Evolutionary conservation across 2,113 vertebrate genomes (phyloP), one percentile per base, ranked within the genome.

Genomic region (Salvelinus sp.): DNA sequence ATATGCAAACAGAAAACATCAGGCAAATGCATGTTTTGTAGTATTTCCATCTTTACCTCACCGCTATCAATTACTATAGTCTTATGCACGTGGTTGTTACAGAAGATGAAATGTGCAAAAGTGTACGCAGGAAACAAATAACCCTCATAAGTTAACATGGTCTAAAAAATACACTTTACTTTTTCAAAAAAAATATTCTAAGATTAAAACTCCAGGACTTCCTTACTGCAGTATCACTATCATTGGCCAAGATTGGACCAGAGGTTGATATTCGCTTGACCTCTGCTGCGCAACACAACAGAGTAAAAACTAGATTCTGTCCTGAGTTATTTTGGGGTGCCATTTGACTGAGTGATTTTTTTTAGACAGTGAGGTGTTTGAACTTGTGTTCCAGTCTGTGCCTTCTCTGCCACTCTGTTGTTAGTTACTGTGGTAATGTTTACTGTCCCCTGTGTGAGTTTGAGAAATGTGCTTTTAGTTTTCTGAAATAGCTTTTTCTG

Each of bases 291-390:
- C 38, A 10, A 44, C 38, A 10, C 38, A 62, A 62, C 50, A 50
- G 44, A 57, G 58, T 13, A 65, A 69, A 1, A 66, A 70, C 5
- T 23, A 3, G 50, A 13, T 18, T 18, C 48, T 50, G 48, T 50
- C 10, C 20, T 44, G 6, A 38, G 16, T 30, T 33, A 3, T 30
- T 23, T 78, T 62, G 58, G n/a, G n/a, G n/a, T 7, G n/a, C 38
- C n/a, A n/a, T 22, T 22, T 68, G 38, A 44, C 38, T 44, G 65
- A 18, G 28, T 62, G 27, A 27, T 2, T 30, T 76, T 28, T 64
- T 67, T 48, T 75, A 30, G 48, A 2, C 22, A 54, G 0, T 44
- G 38, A 44, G 10, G 38, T 44, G 38, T 82, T 77, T 76, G 76
- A 74, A 69, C 70, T 50, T 72, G 16, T 71, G 18, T 74, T 47